A percentile compares a stretch with the other conserved stretches of the same genome.
Conservation (phyloP, 1,140 invertebrate genomes). For the Zaprionus lachaisei region DNA sequence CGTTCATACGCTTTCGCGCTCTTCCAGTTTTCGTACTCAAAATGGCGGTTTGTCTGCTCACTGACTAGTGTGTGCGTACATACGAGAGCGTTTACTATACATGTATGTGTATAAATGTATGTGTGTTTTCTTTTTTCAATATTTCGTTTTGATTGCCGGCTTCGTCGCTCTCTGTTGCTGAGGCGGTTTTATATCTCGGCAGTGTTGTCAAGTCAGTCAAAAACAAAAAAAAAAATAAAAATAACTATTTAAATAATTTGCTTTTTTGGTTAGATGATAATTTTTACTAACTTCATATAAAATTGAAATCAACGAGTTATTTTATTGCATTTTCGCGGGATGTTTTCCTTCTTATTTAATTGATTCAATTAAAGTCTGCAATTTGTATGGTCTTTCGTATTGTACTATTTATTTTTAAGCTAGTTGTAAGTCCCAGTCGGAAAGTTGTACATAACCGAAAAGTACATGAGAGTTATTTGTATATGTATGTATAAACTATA, state of each 20-base stretch:
- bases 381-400: slow-evolving; percentile 9
- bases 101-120: slow-evolving; percentile 47
- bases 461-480: slow-evolving; percentile 6
- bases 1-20: slow-evolving; percentile 51
- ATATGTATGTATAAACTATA: slow-evolving; percentile 26
- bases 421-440: slow-evolving; percentile 61
- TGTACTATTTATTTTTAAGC: slow-evolving; percentile 65
- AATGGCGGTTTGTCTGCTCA: slow-evolving; percentile 67
- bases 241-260: background rate
- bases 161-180: slow-evolving; percentile 63
- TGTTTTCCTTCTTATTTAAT: slow-evolving; percentile 16
- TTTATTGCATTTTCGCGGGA: slow-evolving; percentile 1
- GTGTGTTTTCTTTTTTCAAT: slow-evolving; percentile 57
- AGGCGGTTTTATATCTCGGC: slow-evolving; percentile 49
- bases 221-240: slow-evolving; percentile 3
- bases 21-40: slow-evolving; percentile 72
- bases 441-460: slow-evolving; percentile 25
- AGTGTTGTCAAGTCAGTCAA: slow-evolving; percentile 54
- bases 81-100: slow-evolving; percentile 31
- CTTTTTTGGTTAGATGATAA: slow-evolving; percentile 7
- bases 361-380: slow-evolving; percentile 10
- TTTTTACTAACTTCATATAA: slow-evolving; percentile 12
- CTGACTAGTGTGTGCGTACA: slow-evolving; percentile 28
- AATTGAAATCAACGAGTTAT: background rate
- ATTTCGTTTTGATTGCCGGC: slow-evolving; percentile 77